These are phyloP conservation scores for Platanista minor DNA, from an alignment of 2,113 vertebrate genomes.

Conservation along the genomic window DNA sequence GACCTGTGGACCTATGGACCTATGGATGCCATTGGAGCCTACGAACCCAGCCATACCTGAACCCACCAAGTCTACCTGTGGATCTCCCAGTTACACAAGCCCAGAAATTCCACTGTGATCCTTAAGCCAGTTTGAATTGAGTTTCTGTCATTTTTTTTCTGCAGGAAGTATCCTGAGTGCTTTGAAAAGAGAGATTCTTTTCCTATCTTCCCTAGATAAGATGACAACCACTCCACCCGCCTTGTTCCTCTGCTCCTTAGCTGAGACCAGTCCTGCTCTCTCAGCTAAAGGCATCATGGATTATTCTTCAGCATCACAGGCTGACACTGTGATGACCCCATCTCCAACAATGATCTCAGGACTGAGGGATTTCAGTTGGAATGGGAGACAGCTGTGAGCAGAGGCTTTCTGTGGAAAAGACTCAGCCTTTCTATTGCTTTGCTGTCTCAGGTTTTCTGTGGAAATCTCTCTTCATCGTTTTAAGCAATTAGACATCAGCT, in stretches of 20 bases:
- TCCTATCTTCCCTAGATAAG: background rate
- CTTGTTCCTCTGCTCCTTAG: background rate
- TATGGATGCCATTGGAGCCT: background rate
- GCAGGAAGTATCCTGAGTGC: background rate
- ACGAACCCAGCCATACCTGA: background rate
- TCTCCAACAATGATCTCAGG: background rate
- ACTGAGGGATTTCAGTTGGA: background rate
- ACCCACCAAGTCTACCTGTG: background rate
- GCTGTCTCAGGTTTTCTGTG: background rate
- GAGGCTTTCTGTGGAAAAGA: background rate
- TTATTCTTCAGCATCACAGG: background rate
- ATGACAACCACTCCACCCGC: background rate
- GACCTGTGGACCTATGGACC: background rate
- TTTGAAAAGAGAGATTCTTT: slow-evolving; percentile 1
- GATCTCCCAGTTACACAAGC: background rate
- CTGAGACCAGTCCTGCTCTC: background rate
- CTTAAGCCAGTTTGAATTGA: background rate
- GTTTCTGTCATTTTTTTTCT: background rate
- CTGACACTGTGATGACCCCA: background rate
- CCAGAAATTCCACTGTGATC: background rate
- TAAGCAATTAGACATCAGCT: background rate
- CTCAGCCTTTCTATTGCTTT: background rate
- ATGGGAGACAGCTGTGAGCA: background rate
- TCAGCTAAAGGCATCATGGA: background rate
- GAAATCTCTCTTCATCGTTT: background rate